phyloP scores from a whole-genome alignment of 2,113 vertebrate genomes.

The Nicator chloris region DNA sequence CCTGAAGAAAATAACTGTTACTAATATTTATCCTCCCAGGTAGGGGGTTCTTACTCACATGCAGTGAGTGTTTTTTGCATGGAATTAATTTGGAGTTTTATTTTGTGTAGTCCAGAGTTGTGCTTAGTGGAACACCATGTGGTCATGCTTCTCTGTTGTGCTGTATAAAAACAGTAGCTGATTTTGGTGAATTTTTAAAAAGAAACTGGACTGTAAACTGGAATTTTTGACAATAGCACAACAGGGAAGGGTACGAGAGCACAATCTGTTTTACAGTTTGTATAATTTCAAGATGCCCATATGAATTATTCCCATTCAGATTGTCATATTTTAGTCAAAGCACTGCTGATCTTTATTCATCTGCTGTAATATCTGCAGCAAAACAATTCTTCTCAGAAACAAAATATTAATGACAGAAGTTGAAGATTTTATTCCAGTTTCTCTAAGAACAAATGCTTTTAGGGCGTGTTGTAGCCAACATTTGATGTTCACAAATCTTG shows the following conservation, averaged over 20 bases:
- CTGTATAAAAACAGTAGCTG: not conserved
- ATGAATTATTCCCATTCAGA: not conserved
- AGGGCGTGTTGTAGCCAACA: not conserved
- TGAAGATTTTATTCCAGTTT: not conserved
- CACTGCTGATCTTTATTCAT: not conserved
- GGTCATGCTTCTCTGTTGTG: not conserved
- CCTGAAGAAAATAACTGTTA: not conserved
- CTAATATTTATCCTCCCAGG: not conserved
- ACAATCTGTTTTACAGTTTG: not conserved
- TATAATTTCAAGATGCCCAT: not conserved
- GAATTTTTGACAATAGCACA: not conserved
- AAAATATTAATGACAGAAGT: not conserved
- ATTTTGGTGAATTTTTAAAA: not conserved
- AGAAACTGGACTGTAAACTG: not conserved
- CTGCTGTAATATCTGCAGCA: not conserved
- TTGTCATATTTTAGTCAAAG: not conserved
- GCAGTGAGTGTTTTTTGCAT: not conserved
- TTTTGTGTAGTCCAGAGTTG: not conserved
- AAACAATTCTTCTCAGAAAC: not conserved
- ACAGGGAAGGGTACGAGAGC: not conserved
- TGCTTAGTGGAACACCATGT: not conserved
- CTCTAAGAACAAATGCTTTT: not conserved
- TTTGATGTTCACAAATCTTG: not conserved
- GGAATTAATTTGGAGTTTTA: not conserved
- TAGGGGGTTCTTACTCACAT: not conserved